A percentile compares a stretch with the other conserved stretches of the same genome.
These are phyloP conservation scores for Mythimna impura DNA, from an alignment of 2,888 invertebrate genomes.

Conservation along the genomic window DNA sequence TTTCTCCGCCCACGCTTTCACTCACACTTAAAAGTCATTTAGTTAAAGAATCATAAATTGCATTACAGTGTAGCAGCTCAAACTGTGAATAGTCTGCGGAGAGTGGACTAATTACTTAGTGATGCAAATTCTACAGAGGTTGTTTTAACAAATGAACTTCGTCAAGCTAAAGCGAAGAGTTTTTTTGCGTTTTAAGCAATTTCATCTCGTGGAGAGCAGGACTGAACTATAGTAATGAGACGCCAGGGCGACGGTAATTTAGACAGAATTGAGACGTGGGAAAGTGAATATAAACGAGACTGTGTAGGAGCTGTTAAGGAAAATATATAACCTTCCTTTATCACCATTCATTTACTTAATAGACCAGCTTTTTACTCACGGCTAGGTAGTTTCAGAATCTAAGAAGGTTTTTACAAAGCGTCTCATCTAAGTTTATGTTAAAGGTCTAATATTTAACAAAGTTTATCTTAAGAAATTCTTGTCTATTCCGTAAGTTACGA, in stretches of 20 bases:
- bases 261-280: constrained; percentile 59
- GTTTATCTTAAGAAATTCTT: constrained; percentile 35
- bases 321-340: constrained; percentile 52
- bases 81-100: constrained; percentile 57
- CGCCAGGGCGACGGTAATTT: constrained; percentile 58
- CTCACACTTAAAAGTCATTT: constrained; percentile 50
- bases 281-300: constrained; percentile 45
- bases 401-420: constrained; percentile 31
- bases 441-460: constrained; percentile 32
- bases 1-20: constrained; percentile 36
- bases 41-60: constrained; percentile 59
- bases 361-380: constrained; percentile 23
- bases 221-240: constrained; percentile 55
- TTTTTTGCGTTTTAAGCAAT: constrained; percentile 58
- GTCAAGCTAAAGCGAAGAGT: constrained; percentile 36
- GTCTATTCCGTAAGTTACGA: constrained; percentile 33
- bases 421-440: constrained; percentile 39
- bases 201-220: constrained; percentile 44
- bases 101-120: constrained; percentile 73
- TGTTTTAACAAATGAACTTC: constrained; percentile 71
- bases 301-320: constrained; percentile 35
- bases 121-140: constrained; percentile 71
- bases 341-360: constrained; percentile 48
- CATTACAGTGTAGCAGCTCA: constrained; percentile 47
- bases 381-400: constrained; percentile 20